These are phyloP conservation scores for Homarus americanus DNA, from an alignment of 1,140 invertebrate species.

Conservation along the genomic window DNA sequence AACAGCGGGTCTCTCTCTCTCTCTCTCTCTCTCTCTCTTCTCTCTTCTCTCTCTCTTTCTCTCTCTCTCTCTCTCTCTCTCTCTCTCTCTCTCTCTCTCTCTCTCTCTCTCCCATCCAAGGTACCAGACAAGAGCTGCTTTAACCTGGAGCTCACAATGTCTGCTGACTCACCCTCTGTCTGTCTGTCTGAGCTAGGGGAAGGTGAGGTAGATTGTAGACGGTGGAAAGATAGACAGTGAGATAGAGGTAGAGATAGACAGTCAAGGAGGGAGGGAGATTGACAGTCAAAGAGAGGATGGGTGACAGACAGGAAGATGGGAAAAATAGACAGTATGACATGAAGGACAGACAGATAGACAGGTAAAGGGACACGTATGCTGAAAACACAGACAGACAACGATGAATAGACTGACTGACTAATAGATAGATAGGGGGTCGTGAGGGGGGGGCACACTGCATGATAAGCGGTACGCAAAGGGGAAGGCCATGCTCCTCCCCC, in stretches of 20 bases:
- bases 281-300: neutral
- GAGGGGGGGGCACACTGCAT: too few species aligned
- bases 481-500: too few species aligned
- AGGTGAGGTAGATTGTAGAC: neutral
- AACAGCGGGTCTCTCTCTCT: conserved; percentile 32
- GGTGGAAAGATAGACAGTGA: neutral
- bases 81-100: neutral
- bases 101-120: neutral
- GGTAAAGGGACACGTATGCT: too few species aligned
- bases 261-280: neutral
- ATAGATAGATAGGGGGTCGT: too few species aligned
- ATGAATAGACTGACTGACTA: too few species aligned
- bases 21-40: conserved; percentile 2
- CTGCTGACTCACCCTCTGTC: too few species aligned
- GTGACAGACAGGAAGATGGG: neutral
- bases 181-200: neutral
- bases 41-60: neutral
- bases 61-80: neutral
- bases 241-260: neutral
- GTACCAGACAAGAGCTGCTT: neutral
- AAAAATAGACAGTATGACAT: neutral
- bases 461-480: too few species aligned
- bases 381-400: too few species aligned
- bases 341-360: neutral
- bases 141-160: too few species aligned